These are phyloP conservation scores for Mystacides longicornis DNA, from an alignment of 2,888 invertebrate genomes.

Conservation along the genomic window DNA sequence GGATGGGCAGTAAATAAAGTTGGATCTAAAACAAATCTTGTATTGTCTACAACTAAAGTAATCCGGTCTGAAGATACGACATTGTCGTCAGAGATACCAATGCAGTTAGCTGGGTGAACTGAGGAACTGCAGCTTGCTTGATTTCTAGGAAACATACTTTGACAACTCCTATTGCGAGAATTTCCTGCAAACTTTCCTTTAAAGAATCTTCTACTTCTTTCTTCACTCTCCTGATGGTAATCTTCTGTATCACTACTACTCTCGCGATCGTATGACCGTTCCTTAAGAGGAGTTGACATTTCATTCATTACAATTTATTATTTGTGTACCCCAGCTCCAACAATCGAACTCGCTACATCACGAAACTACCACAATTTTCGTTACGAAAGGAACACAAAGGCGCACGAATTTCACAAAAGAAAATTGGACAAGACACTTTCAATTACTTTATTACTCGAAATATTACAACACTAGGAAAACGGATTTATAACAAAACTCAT, in stretches of 20 bases:
- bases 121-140: conserved; percentile 13
- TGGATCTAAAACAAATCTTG: conserved; percentile 88
- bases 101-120: background rate
- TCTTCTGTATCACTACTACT: conserved; percentile 26
- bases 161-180: conserved; percentile 8
- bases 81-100: conserved; percentile 5
- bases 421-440: too few species aligned
- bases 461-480: too few species aligned
- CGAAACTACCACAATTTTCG: conserved; percentile 1
- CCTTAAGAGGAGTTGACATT: conserved; percentile 20
- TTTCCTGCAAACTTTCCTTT: conserved; percentile 14
- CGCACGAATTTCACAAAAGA: too few species aligned
- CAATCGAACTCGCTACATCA: conserved; percentile 11
- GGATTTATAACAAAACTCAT: too few species aligned
- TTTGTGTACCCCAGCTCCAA: conserved; percentile 3
- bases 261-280: conserved; percentile 22
- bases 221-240: conserved; percentile 19
- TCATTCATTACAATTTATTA: conserved; percentile 15
- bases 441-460: too few species aligned
- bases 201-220: conserved; percentile 13
- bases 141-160: conserved; percentile 10
- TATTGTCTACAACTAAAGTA: conserved; percentile 88
- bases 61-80: conserved; percentile 30
- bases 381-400: too few species aligned
- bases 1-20: conserved; percentile 90